Base-by-base conservation (phyloP, 1,140 invertebrate species). In the Sitobion miscanthi region DNA sequence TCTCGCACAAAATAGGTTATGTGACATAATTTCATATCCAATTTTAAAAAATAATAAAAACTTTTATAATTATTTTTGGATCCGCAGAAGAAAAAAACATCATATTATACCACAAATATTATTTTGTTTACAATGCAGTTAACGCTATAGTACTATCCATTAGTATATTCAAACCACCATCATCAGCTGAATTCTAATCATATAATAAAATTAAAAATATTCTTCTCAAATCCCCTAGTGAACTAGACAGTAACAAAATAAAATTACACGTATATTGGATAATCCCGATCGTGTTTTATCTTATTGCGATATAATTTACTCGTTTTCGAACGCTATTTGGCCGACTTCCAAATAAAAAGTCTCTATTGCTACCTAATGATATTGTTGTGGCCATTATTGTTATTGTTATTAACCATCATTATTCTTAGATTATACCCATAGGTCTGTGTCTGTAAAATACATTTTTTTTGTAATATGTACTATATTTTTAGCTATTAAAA, bases 141-240 rank as follows among this genome's bases (percentile, higher is more conserved):
- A 25, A 8, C 42, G 38, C n/a, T 38, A 5, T 77, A 30, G 1
- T 30, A 11, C 9, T 47, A 47, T n/a, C 35, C 30, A 38, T 38
- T 2, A 35, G 38, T 42, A 42, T 25, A 85, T 45, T 42, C 23
- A 9, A 38, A 42, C 83, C 25, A 25, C 8, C 3, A 11, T 85
- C 25, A 25, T 2, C 3, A 11, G 45, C 9, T 30, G 23, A 85
- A 45, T 45, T 45, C 9, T 14, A 85, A 85, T 85, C 21, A 14
- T 9, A 85, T 85, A 45, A 85, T 85, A 45, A n/a, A n/a, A n/a
- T 77, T 77, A 77, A n/a, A n/a, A 77, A 69, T 69, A 69, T n/a
- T 69, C 30, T n/a, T 69, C 4, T 3, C 62, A n/a, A 69, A 77
- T 77, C 14, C 17, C 30, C 0, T 77, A 30, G 30, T 77, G 30